A percentile compares a stretch with the other conserved stretches of the same genome.
These are phyloP conservation scores for Xanthia icteritia DNA, from an alignment of 2,888 invertebrate species.

Conservation along the genomic window DNA sequence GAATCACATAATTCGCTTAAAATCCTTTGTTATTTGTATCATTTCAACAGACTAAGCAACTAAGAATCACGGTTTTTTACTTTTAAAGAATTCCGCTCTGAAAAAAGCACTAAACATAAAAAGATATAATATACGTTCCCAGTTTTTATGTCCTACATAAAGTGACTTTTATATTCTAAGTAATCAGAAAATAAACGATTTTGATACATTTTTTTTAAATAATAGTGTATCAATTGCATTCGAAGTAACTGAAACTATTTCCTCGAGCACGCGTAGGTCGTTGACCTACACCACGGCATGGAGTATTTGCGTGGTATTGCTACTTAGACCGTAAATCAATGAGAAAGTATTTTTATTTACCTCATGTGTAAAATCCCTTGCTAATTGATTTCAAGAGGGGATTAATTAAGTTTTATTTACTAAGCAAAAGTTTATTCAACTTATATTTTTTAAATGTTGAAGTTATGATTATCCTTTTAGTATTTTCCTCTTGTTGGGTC, in stretches of 20 bases:
- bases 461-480: slow-evolving; percentile 9
- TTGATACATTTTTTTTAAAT: slow-evolving; percentile 47
- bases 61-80: slow-evolving; percentile 28
- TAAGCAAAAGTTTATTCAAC: slow-evolving; percentile 30
- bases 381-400: slow-evolving; percentile 56
- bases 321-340: slow-evolving; percentile 65
- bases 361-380: slow-evolving; percentile 50
- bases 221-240: slow-evolving; percentile 56
- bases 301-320: slow-evolving; percentile 67
- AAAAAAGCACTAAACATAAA: slow-evolving; percentile 41
- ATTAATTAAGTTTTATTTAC: slow-evolving; percentile 40
- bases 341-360: slow-evolving; percentile 65
- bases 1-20: slow-evolving; percentile 21
- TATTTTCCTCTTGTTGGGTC: slow-evolving; percentile 5
- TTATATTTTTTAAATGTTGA: slow-evolving; percentile 8
- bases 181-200: slow-evolving; percentile 55
- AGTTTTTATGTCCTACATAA: slow-evolving; percentile 45
- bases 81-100: slow-evolving; percentile 31
- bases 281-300: slow-evolving; percentile 60
- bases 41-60: slow-evolving; percentile 25
- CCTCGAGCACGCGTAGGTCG: slow-evolving; percentile 61
- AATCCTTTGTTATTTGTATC: slow-evolving; percentile 24
- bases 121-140: slow-evolving; percentile 21
- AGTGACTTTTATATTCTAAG: slow-evolving; percentile 36
- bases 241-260: slow-evolving; percentile 63